These are phyloP conservation scores for Drosophila pseudoobscura DNA, from an alignment of 1,140 invertebrate species.

Conservation along the genomic window DNA sequence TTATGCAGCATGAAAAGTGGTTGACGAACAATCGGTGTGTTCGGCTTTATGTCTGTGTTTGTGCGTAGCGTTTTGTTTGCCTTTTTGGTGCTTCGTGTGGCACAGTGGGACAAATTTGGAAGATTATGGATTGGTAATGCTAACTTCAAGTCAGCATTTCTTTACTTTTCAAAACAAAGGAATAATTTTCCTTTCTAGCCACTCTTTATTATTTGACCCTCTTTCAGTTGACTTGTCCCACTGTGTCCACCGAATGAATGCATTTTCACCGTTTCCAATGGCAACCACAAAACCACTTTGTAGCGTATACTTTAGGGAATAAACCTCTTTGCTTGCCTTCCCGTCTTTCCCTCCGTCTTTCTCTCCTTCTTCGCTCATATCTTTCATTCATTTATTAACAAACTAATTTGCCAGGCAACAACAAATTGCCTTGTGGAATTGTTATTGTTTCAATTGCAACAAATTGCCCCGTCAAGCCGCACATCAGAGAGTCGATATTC, in stretches of 20 bases:
- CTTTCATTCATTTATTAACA: constrained; percentile 70
- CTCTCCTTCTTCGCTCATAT: background rate
- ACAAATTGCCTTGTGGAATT: constrained; percentile 71
- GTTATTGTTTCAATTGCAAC: constrained; percentile 81
- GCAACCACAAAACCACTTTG: constrained; percentile 20
- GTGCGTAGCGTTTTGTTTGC: constrained; percentile 54
- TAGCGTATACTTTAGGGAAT: constrained; percentile 34
- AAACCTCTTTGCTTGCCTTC: constrained; percentile 25
- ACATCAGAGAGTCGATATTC: constrained; percentile 23
- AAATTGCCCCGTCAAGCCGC: constrained; percentile 58
- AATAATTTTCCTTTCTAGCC: no score
- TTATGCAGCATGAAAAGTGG: constrained; percentile 72
- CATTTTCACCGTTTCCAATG: constrained; percentile 29
- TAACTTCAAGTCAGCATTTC: background rate
- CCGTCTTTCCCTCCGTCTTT: background rate
- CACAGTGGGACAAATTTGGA: constrained; percentile 53
- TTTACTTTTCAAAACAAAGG: background rate
- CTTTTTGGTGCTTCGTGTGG: constrained; percentile 65
- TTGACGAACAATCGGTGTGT: constrained; percentile 42
- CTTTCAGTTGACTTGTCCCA: background rate
- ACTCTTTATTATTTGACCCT: no score
- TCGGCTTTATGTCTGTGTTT: constrained; percentile 27
- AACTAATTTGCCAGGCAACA: constrained; percentile 77
- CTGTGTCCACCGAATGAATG: constrained; percentile 16
- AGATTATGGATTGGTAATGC: constrained; percentile 12